Percentiles rank a stretch among this genome's conserved stretches.
phyloP scores from a whole-genome alignment of 2,113 vertebrate species.

The Amphiprion percula region DNA sequence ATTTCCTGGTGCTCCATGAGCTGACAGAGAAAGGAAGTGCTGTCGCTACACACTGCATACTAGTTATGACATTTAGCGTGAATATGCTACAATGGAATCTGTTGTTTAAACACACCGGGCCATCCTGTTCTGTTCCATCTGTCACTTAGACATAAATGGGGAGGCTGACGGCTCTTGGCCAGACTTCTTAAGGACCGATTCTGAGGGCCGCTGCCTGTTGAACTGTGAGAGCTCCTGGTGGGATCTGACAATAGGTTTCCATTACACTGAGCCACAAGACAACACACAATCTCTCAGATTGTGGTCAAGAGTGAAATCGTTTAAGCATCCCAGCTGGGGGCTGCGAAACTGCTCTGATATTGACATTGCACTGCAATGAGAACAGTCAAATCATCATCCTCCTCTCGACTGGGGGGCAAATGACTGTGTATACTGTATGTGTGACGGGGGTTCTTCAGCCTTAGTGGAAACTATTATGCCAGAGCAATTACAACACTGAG shows the following conservation, averaged over 20 bases:
- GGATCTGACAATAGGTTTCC: constrained; percentile 54
- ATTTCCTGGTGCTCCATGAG: constrained; percentile 60
- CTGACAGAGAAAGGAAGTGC: constrained; percentile 57
- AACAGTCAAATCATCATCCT: constrained; percentile 7
- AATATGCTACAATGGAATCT: constrained; percentile 65
- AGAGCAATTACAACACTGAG: constrained; percentile 60
- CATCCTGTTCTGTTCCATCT: constrained; percentile 57
- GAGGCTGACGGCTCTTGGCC: constrained; percentile 8
- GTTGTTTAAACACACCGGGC: constrained; percentile 60
- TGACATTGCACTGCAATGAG: background rate
- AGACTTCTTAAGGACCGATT: constrained; percentile 43
- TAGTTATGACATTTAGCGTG: constrained; percentile 60
- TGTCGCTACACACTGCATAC: constrained; percentile 47
- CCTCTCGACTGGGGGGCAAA: background rate
- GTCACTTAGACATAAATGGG: constrained; percentile 43
- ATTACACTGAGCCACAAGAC: constrained; percentile 35
- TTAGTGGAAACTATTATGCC: constrained; percentile 79
- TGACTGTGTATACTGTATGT: background rate
- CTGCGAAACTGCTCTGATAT: constrained; percentile 8
- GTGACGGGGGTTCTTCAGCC: constrained; percentile 12
- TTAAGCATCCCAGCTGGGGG: constrained; percentile 18
- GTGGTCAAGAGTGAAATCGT: constrained; percentile 17
- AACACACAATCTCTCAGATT: constrained; percentile 9
- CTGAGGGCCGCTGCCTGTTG: constrained; percentile 18
- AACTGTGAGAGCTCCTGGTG: constrained; percentile 1